phyloP scores from a whole-genome alignment of 1,140 invertebrate genomes.

The Scylla paramamosain region DNA sequence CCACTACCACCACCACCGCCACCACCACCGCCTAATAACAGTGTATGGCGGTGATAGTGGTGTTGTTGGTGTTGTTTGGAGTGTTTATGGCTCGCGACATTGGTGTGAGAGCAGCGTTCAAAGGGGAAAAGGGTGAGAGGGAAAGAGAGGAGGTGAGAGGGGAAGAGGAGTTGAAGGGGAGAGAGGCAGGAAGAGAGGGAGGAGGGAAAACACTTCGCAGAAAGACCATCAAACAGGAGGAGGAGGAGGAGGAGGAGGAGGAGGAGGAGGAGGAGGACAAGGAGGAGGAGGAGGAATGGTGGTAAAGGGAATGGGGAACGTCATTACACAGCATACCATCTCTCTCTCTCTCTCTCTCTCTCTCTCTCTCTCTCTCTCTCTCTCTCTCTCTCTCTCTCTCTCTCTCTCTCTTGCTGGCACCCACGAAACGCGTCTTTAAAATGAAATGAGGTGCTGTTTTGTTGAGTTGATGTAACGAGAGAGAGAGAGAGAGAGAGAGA shows the following conservation, averaged over 20 bases:
- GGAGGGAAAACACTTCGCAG: conserved; percentile 11
- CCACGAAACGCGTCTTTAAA: not conserved
- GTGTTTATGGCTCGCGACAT: not conserved
- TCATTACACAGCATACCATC: not conserved
- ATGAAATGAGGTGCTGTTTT: too few relatives aligned
- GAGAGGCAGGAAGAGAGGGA: not conserved
- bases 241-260: not conserved
- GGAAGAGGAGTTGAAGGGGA: not conserved
- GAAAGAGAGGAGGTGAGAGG: not conserved
- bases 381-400: not conserved
- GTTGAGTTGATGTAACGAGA: too few relatives aligned
- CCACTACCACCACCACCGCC: too few relatives aligned
- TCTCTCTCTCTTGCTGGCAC: not conserved
- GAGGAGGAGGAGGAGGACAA: too few relatives aligned
- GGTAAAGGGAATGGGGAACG: not conserved
- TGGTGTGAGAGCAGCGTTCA: not conserved
- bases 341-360: not conserved
- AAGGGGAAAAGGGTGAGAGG: conserved; percentile 3
- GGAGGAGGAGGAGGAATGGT: not conserved
- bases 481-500: too few relatives aligned
- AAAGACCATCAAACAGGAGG: not conserved
- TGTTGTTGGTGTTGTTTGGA: not conserved
- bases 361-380: conserved; percentile 31
- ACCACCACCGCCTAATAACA: too few relatives aligned
- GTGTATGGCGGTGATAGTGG: conserved; percentile 28